Conservation (phyloP, 2,888 invertebrate genomes). For the Notodonta dromedarius region DNA sequence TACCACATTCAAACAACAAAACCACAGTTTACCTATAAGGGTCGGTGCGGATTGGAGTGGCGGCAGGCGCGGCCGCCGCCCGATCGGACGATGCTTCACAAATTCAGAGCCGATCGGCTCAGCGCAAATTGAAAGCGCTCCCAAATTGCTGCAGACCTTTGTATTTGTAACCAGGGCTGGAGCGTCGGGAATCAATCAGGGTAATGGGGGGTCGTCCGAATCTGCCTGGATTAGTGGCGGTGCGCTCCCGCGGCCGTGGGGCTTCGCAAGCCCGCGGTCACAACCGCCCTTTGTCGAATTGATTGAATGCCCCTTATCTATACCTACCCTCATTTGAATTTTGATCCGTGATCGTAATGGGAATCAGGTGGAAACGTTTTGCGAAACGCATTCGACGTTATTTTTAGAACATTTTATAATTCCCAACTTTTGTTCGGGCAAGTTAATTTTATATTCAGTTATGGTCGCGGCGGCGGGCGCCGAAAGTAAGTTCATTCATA, state of each 20-base stretch:
- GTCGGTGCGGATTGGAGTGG: background rate
- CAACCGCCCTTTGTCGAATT: constrained; percentile 53
- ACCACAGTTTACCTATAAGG: background rate
- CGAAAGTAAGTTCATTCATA: constrained; percentile 19
- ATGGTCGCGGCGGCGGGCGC: constrained; percentile 9
- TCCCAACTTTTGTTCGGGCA: constrained; percentile 21
- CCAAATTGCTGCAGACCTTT: constrained; percentile 76
- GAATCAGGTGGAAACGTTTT: constrained; percentile 20
- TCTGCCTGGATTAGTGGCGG: constrained; percentile 73
- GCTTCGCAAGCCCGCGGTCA: constrained; percentile 57
- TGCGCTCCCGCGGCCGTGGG: constrained; percentile 51
- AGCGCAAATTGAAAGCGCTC: constrained; percentile 78
- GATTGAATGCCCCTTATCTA: constrained; percentile 56
- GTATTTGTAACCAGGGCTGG: constrained; percentile 72
- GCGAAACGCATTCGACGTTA: constrained; percentile 15
- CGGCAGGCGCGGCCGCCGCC: constrained; percentile 31
- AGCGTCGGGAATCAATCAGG: constrained; percentile 77
- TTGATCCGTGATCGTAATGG: constrained; percentile 23
- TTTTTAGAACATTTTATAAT: constrained; percentile 21
- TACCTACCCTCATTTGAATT: constrained; percentile 27
- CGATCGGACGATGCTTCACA: constrained; percentile 57
- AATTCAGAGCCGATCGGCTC: constrained; percentile 70
- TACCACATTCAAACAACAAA: background rate
- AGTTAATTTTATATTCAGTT: constrained; percentile 32
- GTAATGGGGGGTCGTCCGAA: constrained; percentile 77